These are phyloP conservation scores for Pao palembangensis DNA, from an alignment of 2,113 vertebrate genomes.

Conservation along the genomic window DNA sequence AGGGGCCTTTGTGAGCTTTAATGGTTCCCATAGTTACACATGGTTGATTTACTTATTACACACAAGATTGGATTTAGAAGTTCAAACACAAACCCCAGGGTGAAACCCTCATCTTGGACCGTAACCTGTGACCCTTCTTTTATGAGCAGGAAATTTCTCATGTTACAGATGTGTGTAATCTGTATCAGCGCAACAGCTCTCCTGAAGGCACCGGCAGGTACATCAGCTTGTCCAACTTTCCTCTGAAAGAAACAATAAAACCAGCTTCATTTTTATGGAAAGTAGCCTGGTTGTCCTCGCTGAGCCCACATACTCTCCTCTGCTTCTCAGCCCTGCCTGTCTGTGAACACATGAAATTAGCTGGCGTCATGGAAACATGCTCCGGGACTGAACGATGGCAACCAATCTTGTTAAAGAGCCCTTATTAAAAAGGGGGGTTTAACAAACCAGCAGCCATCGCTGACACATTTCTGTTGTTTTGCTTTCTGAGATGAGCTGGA, in stretches of 20 bases:
- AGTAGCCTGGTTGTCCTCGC: not conserved
- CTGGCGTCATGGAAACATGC: slow-evolving; percentile 38
- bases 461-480: not conserved
- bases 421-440: slow-evolving; percentile 28
- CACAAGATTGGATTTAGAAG: not conserved
- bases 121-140: slow-evolving; percentile 1
- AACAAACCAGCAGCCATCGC: slow-evolving; percentile 22
- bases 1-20: not conserved
- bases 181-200: too few relatives aligned
- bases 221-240: too few relatives aligned
- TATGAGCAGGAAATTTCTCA: not conserved
- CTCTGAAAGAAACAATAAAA: not conserved
- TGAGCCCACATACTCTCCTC: slow-evolving; percentile 8
- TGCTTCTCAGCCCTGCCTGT: slow-evolving; percentile 19
- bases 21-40: not conserved
- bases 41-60: not conserved
- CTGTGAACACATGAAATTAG: slow-evolving; percentile 30
- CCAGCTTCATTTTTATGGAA: slow-evolving; percentile 3
- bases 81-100: not conserved
- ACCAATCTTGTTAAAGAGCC: slow-evolving; percentile 40
- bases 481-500: slow-evolving; percentile 1
- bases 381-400: slow-evolving; percentile 28
- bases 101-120: not conserved
- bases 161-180: too few relatives aligned
- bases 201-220: too few relatives aligned